Evolutionary conservation across 2,113 vertebrate genomes (phyloP).

Genomic region (Oxyura jamaicensis): DNA sequence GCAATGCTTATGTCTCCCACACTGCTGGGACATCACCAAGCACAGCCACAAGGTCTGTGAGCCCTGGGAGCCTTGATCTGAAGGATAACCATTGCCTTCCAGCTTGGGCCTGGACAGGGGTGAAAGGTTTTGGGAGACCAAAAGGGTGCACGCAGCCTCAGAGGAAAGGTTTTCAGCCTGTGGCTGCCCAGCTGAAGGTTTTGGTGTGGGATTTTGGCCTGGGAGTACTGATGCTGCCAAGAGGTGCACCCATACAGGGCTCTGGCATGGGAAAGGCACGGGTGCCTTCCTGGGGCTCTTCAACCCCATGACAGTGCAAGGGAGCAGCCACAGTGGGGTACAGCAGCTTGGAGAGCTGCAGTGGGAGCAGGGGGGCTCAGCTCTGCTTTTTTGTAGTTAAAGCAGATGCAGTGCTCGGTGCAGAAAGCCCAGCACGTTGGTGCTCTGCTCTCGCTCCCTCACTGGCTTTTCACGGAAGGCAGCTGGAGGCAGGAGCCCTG

Average conservation of each 20-base stretch:
- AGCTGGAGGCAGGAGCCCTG: not conserved
- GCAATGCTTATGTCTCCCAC: not conserved
- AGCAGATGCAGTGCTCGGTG: too few species aligned
- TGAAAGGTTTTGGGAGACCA: not conserved
- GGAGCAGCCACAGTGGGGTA: not conserved
- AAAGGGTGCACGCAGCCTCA: not conserved
- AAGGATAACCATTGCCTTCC: not conserved
- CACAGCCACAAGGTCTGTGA: not conserved
- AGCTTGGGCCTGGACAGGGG: not conserved
- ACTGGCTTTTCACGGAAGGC: not conserved
- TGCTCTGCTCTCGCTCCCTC: not conserved
- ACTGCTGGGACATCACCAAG: not conserved
- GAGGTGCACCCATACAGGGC: not conserved
- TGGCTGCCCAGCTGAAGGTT: not conserved
- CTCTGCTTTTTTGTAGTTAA: not conserved
- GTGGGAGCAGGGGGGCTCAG: not conserved
- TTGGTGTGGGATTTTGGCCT: not conserved
- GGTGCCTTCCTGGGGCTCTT: not conserved
- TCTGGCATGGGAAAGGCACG: not conserved
- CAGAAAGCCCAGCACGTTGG: not conserved
- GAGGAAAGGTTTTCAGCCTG: not conserved
- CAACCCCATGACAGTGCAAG: rapidly evolving
- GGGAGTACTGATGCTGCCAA: not conserved
- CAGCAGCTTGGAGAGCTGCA: not conserved
- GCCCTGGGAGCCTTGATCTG: not conserved